Percentiles rank a stretch among this genome's conserved stretches.
Evolutionary conservation across 1,140 invertebrate species (phyloP).

Genomic region (Caenorhabditis inopinata): DNA sequence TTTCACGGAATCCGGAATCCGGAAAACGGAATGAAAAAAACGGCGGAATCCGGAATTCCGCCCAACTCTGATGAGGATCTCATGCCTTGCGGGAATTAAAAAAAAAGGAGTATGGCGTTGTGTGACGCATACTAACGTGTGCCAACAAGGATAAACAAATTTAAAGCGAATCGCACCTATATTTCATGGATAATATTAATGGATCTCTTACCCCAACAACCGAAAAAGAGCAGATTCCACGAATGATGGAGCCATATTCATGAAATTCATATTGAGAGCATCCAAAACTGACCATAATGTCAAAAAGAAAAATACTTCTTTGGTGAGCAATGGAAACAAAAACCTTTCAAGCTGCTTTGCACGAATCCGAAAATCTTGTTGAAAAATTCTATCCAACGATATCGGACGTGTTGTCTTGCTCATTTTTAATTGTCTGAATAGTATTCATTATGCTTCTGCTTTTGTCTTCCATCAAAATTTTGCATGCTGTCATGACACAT

Average conservation of each 20-base stretch:
- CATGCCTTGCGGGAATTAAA: no score
- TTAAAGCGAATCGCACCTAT: background rate
- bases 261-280: background rate
- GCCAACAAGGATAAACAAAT: no score
- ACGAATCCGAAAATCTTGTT: background rate
- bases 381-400: background rate
- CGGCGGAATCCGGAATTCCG: no score
- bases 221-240: background rate
- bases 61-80: no score
- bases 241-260: background rate
- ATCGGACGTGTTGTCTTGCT: background rate
- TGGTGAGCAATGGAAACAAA: constrained; percentile 27
- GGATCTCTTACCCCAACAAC: constrained; percentile 9
- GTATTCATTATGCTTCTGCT: background rate
- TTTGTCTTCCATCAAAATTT: background rate
- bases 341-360: constrained; percentile 10
- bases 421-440: background rate
- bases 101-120: no score
- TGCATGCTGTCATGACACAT: background rate
- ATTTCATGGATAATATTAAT: no score
- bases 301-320: constrained; percentile 5
- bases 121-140: no score
- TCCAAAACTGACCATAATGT: constrained; percentile 17
- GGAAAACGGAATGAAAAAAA: no score
- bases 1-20: no score